These are phyloP conservation scores for Phyllostomus hastatus DNA, from an alignment of 2,113 vertebrate genomes.

Conservation along the genomic window DNA sequence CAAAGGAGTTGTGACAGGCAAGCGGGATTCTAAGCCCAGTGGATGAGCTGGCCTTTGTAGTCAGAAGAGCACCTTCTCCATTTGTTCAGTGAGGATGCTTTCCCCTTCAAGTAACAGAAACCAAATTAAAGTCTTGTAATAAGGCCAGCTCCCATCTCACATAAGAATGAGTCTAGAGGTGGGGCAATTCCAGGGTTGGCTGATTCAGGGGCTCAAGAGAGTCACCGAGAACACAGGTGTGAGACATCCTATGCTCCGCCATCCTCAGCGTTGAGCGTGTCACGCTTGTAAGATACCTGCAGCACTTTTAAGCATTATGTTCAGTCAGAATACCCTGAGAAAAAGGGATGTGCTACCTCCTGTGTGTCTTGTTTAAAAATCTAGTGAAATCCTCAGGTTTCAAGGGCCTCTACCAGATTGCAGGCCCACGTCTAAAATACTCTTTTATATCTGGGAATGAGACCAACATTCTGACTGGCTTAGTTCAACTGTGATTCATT, in stretches of 20 bases:
- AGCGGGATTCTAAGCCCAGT: neutral
- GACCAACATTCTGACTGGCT: neutral
- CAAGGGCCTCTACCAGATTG: neutral
- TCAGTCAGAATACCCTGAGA: neutral
- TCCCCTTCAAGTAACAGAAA: neutral
- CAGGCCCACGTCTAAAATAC: neutral
- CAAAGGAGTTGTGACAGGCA: neutral
- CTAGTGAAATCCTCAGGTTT: neutral
- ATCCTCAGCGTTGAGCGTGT: neutral
- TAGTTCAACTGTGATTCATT: slow-evolving; percentile 10
- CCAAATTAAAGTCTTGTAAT: neutral
- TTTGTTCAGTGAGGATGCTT: neutral
- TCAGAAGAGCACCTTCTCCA: neutral
- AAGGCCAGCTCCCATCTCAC: neutral
- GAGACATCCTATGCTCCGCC: neutral
- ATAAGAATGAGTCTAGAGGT: neutral
- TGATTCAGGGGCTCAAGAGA: neutral
- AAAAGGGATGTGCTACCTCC: neutral
- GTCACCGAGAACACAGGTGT: neutral
- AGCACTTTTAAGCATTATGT: neutral
- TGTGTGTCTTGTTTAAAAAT: neutral
- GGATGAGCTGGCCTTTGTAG: neutral
- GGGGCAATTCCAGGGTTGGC: neutral
- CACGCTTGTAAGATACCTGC: neutral
- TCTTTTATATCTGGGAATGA: neutral